Base-by-base conservation (phyloP, 2,888 invertebrate genomes). In the Strigamia crassipes region DNA sequence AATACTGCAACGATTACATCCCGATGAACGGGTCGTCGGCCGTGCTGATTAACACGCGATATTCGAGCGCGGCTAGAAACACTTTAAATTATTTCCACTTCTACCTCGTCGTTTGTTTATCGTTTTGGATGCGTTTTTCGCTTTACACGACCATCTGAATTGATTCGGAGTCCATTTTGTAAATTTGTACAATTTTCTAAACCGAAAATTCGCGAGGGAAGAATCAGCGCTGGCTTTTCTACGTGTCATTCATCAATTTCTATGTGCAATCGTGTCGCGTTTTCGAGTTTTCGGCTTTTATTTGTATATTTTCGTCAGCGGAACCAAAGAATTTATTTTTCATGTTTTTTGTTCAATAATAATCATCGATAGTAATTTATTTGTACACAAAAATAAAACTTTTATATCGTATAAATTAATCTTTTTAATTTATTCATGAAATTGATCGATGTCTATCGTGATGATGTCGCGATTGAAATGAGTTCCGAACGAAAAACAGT, bases 401-500 rank as follows among this genome's bases (percentile, higher is more conserved):
- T n/a, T 51, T 51, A 34, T 34, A 34, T 34, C 34, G 34, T 34
- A 34, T n/a, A n/a, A 34, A 34, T 34, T 34, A 34, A 6, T 51
- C 3, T 51, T n/a, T 51, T 51, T n/a, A 51, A 51, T 51, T 51
- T 51, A 51, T n/a, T 51, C 3, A 51, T 4, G 4, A n/a, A 51
- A 51, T 51, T 51, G 73, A 73, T 4, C 21, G 15, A 73, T 4
- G 8, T 73, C 73, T 13, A 73, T 12, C 15, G 31, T 51, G 10
- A 51, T 51, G 10, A 51, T 31, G 3, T 18, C 46, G 3, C 13
- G 5, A 81, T 90, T 90, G 79, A 90, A 86, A 84, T 88, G 88
- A 15, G 89, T 89, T 38, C 90, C 90, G 85, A 90, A 90, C 42
- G 89, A 89, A 85, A 90, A 90, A 83, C 89, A 90, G 84, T 89